Evolutionary conservation across 2,113 vertebrate genomes (phyloP), one percentile per base, ranked within the genome.

Genomic region (Ictalurus punctatus): DNA sequence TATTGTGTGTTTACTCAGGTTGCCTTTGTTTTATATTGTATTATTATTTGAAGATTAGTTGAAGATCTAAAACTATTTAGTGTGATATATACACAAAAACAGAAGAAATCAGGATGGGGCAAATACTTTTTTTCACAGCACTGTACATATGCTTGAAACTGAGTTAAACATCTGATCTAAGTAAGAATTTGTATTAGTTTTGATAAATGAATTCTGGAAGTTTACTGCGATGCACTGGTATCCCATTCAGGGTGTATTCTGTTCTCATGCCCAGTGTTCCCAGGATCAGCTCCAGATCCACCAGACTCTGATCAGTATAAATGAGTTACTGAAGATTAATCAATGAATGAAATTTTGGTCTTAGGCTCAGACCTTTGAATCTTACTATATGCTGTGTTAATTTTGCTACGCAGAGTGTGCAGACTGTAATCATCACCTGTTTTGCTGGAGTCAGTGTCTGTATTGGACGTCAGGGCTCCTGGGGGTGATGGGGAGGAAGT

Each of bases 401-500:
- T 21, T 37, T 82, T 44, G 34, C 8, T 23, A 52, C 73, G 16
- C 7, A 4, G 8, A 37, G 10, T 56, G 78, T 81, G 19, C 4
- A 54, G 48, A 54, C 17, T 59, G 23, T 83, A 83, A 63, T 63
- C 58, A 83, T 83, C 6, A 96, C 96, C 96, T 83, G 93, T 81
- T 91, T 93, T 95, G 92, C 91, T 91, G 89, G 91, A 88, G 63
- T 96, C 95, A 6, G 90, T 92, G 84, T 96, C 94, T 71, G 92
- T 74, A 85, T 71, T 65, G 13, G 83, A n/a, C 52, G 89, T 88
- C 37, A 71, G 86, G 87, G 93, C 89, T 88, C 94, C 94, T 2
- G 93, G 92, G 2, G 95, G 95, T 85, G 95, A 96, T 0, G 95
- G 96, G 25, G 95, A 95, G 85, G 95, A 93, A 88, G 93, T 95